A percentile compares a stretch with the other conserved stretches of the same genome.
These are phyloP conservation scores for Glareola pratincola DNA, from an alignment of 2,113 vertebrate genomes.

Conservation along the genomic window DNA sequence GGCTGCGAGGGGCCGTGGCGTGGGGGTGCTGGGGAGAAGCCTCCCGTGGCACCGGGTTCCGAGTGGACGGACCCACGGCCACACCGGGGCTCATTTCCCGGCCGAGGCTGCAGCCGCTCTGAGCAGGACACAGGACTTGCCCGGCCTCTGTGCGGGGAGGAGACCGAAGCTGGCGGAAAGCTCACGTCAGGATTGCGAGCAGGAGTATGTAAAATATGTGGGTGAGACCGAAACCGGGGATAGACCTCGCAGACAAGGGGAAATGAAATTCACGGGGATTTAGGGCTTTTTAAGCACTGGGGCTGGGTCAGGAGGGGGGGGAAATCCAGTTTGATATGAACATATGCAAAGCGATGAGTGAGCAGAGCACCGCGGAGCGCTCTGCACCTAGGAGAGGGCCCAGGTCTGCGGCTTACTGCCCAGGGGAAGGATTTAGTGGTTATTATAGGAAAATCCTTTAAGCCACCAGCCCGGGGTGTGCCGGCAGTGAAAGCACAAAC, in stretches of 20 bases:
- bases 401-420: conserved; percentile 42
- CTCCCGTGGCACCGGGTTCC: accelerated
- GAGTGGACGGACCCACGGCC: accelerated
- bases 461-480: conserved; percentile 44
- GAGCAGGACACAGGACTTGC: background rate
- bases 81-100: background rate
- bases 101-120: background rate
- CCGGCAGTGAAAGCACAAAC: conserved; percentile 60
- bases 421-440: conserved; percentile 60
- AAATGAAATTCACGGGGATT: background rate
- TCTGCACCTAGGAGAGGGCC: background rate
- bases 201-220: background rate
- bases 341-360: background rate
- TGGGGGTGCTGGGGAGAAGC: background rate
- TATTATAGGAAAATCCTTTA: conserved; percentile 74
- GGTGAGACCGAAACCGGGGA: background rate
- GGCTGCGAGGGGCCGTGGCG: background rate
- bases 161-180: background rate
- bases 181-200: background rate
- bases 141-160: accelerated
- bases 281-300: background rate
- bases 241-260: background rate
- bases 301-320: background rate
- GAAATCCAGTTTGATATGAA: background rate
- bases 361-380: background rate